Evolutionary conservation across 2,113 vertebrate species (phyloP).

Genomic region (Lipotes vexillifer): DNA sequence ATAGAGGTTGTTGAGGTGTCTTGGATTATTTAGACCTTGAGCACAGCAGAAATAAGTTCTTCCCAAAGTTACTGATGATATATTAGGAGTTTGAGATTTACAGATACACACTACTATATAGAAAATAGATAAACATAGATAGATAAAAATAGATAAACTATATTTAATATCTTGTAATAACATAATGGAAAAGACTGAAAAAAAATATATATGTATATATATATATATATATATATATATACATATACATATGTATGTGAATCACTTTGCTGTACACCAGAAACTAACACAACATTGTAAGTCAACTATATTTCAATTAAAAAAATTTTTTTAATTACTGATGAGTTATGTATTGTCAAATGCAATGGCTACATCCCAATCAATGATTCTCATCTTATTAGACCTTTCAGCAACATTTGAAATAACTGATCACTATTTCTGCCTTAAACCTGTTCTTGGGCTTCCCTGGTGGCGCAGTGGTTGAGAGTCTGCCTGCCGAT

Average conservation of each 20-base stretch:
- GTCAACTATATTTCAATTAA: not conserved
- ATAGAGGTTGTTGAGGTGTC: not conserved
- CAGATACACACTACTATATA: not conserved
- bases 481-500: too few species aligned
- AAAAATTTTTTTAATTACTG: not conserved
- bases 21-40: not conserved
- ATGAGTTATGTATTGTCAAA: not conserved
- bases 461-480: too few species aligned
- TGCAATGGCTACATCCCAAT: not conserved
- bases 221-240: too few species aligned
- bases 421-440: not conserved
- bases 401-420: not conserved
- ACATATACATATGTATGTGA: not conserved
- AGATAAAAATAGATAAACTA: not conserved
- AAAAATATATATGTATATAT: not conserved
- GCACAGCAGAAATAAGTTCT: not conserved
- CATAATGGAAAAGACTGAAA: not conserved
- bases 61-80: not conserved
- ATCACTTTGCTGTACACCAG: not conserved
- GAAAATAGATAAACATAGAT: not conserved
- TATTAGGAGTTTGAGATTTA: not conserved
- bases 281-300: not conserved
- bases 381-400: not conserved
- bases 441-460: not conserved
- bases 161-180: not conserved